Evolutionary conservation across 2,797 vertebrate genomes (phyloP), one percentile per base, ranked within the genome.

Genomic region (Premnoplex brunnescens): DNA sequence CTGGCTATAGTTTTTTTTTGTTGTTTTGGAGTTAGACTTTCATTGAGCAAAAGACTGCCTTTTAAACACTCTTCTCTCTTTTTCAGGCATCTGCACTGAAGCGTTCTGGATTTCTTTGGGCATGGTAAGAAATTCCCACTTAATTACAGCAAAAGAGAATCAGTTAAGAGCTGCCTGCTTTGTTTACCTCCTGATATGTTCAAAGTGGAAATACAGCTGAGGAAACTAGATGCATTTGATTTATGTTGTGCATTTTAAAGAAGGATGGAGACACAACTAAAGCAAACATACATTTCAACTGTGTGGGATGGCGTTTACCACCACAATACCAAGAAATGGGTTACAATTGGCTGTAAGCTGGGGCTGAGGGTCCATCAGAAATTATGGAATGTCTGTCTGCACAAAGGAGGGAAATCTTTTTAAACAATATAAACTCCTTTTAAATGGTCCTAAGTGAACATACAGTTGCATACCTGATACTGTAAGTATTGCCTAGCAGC

Each of bases 101-200:
- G 69, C 37, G 32, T 88, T 93, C 83, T 91, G 96, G 85, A 96
- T 89, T 95, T 94, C 91, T 77, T 60, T 94, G 1, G 85, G 37
- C 93, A 95, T 89, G 97, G 96, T 97, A 97, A 97, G 97, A 84
- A 88, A 80, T 78, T 91, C 27, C 20, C 49, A 85, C 26, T 91
- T 93, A 89, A 82, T 91, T 82, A 87, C 28, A 85, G 67, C 89
- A 91, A 55, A 64, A 64, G 86, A 83, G 22, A 74, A 28, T 83
- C 52, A 81, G n/a, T 92, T 72, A 77, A 84, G 66, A 85, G 7
- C 44, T 89, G 81, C 22, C 63, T 87, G 26, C 34, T 89, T 78
- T 82, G 8, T 92, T 90, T 93, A 44, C n/a, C 41, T 94, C 30
- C 51, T 63, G 69, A 41, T 76, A 54, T 6, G 37, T 73, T 85